Evolutionary conservation across 2,113 vertebrate species (phyloP).

Genomic region (Vulpes vulpes): DNA sequence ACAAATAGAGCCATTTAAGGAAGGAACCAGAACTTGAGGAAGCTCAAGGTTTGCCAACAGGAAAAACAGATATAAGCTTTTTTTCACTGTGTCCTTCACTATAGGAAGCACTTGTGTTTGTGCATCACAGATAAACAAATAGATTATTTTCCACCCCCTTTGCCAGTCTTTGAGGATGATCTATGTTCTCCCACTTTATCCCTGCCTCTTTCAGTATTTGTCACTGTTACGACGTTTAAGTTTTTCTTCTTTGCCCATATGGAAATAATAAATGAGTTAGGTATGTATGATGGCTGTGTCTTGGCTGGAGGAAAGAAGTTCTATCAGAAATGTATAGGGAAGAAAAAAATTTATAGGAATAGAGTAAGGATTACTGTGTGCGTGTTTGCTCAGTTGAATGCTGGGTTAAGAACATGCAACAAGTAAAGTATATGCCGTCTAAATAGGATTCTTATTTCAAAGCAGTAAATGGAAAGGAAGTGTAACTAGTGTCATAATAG

Average conservation of each 20-base stretch:
- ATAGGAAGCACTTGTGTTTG: background rate
- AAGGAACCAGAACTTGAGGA: conserved; percentile 19
- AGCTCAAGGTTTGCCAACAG: background rate
- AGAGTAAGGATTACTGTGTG: background rate
- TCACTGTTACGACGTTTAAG: background rate
- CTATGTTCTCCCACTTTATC: background rate
- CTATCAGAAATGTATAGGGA: background rate
- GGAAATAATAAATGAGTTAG: conserved; percentile 24
- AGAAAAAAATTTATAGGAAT: background rate
- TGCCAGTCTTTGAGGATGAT: background rate
- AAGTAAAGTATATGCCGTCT: background rate
- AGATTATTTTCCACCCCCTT: conserved; percentile 18
- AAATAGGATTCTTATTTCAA: conserved; percentile 29
- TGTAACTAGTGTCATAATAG: background rate
- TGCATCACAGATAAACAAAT: background rate
- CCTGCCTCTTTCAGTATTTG: background rate
- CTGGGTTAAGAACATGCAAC: background rate
- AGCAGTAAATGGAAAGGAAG: background rate
- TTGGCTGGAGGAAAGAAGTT: background rate
- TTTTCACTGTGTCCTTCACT: background rate
- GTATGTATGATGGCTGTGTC: background rate
- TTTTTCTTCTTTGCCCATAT: background rate
- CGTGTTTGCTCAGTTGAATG: background rate
- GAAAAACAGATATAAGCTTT: background rate
- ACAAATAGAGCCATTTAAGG: background rate